These are phyloP conservation scores for Helarctos malayanus DNA, from an alignment of 2,797 vertebrate genomes.

Conservation along the genomic window DNA sequence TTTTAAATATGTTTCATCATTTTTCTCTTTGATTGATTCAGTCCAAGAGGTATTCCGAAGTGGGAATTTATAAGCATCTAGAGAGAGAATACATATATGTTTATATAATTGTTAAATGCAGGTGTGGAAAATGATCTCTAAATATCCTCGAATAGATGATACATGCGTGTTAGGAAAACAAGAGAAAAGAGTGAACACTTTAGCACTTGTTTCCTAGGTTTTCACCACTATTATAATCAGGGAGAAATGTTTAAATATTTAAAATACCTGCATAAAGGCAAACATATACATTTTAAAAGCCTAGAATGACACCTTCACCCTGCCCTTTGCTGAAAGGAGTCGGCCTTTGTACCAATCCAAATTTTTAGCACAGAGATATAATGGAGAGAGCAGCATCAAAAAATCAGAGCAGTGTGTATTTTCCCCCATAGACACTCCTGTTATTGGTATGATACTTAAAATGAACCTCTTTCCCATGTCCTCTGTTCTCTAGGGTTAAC, in stretches of 20 bases:
- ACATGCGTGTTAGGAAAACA: neutral
- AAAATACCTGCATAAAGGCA: neutral
- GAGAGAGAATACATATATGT: neutral
- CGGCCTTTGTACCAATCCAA: neutral
- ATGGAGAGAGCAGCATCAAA: neutral
- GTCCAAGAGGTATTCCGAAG: neutral
- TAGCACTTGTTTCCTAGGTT: neutral
- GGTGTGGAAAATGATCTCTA: neutral
- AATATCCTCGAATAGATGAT: neutral
- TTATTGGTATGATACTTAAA: neutral
- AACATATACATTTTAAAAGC: neutral
- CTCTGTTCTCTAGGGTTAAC: neutral
- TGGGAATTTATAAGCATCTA: neutral
- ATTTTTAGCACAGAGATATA: neutral
- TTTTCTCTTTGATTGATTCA: constrained; percentile 19
- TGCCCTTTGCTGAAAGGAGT: neutral
- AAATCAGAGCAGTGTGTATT: neutral
- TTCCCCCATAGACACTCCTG: neutral
- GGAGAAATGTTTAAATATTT: neutral
- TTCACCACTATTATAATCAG: neutral
- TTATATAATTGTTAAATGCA: neutral
- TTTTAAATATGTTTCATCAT: neutral
- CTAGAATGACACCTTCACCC: neutral
- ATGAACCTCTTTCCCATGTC: neutral
- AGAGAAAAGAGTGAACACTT: neutral